These are phyloP conservation scores for Eupithecia tripunctaria DNA, from an alignment of 2,888 invertebrate genomes.

Conservation along the genomic window DNA sequence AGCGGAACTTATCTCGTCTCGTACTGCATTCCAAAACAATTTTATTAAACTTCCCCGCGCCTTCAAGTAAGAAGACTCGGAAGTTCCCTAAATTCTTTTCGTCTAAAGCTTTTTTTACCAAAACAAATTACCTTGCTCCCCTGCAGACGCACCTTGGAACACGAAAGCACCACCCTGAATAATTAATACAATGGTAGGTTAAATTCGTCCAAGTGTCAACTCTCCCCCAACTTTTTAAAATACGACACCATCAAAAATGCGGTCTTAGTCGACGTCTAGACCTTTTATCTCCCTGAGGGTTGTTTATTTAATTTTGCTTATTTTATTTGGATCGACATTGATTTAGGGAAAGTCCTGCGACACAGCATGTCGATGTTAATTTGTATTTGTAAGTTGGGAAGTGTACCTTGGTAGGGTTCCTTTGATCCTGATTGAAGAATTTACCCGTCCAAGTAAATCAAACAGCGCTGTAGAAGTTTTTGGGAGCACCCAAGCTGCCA, in stretches of 20 bases:
- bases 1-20: constrained; percentile 72
- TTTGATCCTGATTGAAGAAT: constrained; percentile 81
- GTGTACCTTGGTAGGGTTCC: constrained; percentile 49
- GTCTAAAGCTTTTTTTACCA: constrained; percentile 62
- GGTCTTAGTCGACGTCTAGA: constrained; percentile 77
- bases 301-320: constrained; percentile 82
- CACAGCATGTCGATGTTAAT: constrained; percentile 56
- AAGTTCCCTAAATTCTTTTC: constrained; percentile 77
- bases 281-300: constrained; percentile 78
- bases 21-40: constrained; percentile 78
- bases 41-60: constrained; percentile 77
- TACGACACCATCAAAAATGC: constrained; percentile 81
- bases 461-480: constrained; percentile 63
- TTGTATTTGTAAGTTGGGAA: constrained; percentile 56
- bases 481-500: constrained; percentile 57
- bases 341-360: constrained; percentile 71
- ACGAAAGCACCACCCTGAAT: constrained; percentile 80
- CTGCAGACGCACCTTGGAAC: constrained; percentile 76
- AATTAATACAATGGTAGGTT: constrained; percentile 84
- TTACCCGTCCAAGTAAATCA: constrained; percentile 70
- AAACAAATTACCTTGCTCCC: constrained; percentile 80
- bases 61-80: constrained; percentile 56
- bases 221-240: constrained; percentile 81
- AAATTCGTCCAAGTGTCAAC: constrained; percentile 83
- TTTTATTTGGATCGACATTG: constrained; percentile 82